phyloP scores from a whole-genome alignment of 2,113 vertebrate species.

The Xiphophorus hellerii region DNA sequence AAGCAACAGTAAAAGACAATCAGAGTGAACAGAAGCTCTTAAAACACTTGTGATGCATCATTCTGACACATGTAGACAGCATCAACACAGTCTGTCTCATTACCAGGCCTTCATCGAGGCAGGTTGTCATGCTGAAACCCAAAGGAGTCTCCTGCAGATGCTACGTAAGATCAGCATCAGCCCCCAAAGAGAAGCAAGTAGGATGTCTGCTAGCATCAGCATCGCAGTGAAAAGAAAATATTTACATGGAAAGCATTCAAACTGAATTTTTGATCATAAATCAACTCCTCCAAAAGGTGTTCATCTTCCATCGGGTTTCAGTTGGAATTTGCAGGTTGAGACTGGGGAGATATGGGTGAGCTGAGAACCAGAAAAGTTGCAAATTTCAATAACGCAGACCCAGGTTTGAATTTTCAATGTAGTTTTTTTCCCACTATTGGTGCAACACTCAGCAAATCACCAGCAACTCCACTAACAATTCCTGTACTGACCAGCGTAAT shows the following conservation, averaged over 20 bases:
- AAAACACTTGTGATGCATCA: slow-evolving; percentile 59
- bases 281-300: slow-evolving; percentile 45
- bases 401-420: neutral
- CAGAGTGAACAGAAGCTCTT: slow-evolving; percentile 42
- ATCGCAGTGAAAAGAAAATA: slow-evolving; percentile 60
- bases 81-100: slow-evolving; percentile 73
- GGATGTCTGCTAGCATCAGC: slow-evolving; percentile 58
- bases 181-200: slow-evolving; percentile 52
- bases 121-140: slow-evolving; percentile 72
- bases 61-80: slow-evolving; percentile 68
- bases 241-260: slow-evolving; percentile 62
- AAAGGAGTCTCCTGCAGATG: slow-evolving; percentile 67
- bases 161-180: slow-evolving; percentile 64
- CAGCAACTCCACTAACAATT: slow-evolving; percentile 21
- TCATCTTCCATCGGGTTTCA: slow-evolving; percentile 45
- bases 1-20: slow-evolving; percentile 51
- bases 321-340: slow-evolving; percentile 42
- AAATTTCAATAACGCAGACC: slow-evolving; percentile 18
- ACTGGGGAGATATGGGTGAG: slow-evolving; percentile 34
- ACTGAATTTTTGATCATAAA: slow-evolving; percentile 64
- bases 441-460: slow-evolving; percentile 21
- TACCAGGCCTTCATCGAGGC: slow-evolving; percentile 69
- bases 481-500: slow-evolving; percentile 13
- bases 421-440: neutral
- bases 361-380: neutral